phyloP scores from a whole-genome alignment of 2,113 vertebrate genomes.

The Corythoichthys haematopterus region DNA sequence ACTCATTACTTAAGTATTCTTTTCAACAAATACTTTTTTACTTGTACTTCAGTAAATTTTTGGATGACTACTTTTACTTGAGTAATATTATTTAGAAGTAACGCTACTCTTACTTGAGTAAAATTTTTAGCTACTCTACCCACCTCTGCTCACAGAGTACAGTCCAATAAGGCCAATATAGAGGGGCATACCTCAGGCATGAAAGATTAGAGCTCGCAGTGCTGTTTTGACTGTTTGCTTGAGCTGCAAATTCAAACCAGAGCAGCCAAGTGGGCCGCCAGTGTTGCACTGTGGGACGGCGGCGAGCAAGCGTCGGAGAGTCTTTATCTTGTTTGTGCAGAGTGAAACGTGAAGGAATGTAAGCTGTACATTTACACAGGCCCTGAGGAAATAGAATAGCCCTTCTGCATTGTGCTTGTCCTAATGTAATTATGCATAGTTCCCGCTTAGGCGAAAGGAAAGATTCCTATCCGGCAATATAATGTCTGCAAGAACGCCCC shows the following conservation, averaged over 20 bases:
- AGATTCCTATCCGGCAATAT: constrained; percentile 55
- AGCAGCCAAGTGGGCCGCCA: constrained; percentile 23
- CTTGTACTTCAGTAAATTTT: no score
- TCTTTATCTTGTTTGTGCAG: constrained; percentile 66
- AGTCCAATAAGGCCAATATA: constrained; percentile 1
- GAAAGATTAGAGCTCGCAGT: constrained; percentile 31
- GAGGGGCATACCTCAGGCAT: constrained; percentile 7
- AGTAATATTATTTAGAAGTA: no score
- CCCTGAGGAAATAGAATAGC: constrained; percentile 64
- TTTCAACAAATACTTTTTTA: no score
- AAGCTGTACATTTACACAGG: constrained; percentile 59
- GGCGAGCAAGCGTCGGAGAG: constrained; percentile 49
- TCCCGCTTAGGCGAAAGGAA: constrained; percentile 47
- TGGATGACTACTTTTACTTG: background rate
- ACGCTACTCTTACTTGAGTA: no score
- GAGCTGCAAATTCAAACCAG: constrained; percentile 28
- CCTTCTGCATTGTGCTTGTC: constrained; percentile 51
- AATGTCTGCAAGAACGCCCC: constrained; percentile 47
- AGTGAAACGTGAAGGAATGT: constrained; percentile 62
- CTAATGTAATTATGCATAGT: constrained; percentile 67
- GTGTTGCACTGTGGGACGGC: constrained; percentile 31
- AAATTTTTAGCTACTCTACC: no score
- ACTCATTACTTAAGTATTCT: no score
- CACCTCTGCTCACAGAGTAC: constrained; percentile 3
- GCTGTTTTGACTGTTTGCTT: constrained; percentile 16